Percentiles rank a stretch among this genome's conserved stretches.
These are phyloP conservation scores for Cephus rjabovi DNA, from an alignment of 2,888 invertebrate species.

Conservation along the genomic window DNA sequence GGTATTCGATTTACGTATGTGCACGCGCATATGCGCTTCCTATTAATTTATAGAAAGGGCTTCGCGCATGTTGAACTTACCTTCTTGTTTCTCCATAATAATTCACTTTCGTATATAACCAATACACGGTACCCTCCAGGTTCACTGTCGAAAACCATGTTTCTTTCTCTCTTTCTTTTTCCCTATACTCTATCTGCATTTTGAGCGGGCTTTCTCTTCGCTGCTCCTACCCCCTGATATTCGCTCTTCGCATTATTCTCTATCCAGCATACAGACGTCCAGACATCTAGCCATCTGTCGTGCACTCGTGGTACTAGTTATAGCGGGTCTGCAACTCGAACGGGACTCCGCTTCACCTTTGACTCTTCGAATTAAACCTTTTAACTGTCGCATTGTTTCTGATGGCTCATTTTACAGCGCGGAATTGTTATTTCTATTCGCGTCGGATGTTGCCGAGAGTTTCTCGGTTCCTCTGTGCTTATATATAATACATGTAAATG, in stretches of 20 bases:
- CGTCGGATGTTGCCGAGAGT: background rate
- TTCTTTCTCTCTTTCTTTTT: conserved; percentile 17
- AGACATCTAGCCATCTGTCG: background rate
- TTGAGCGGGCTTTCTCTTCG: conserved; percentile 20
- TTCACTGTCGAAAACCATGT: background rate
- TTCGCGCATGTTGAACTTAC: background rate
- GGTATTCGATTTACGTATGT: background rate
- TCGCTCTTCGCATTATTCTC: conserved; percentile 13
- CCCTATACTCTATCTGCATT: background rate
- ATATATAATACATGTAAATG: background rate
- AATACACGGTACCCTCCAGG: background rate
- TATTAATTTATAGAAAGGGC: background rate
- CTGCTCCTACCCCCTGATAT: conserved; percentile 23
- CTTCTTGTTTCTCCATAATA: background rate
- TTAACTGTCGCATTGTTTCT: conserved; percentile 54
- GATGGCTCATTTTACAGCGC: conserved; percentile 57
- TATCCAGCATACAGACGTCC: background rate
- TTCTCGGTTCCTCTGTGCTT: background rate
- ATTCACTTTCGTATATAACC: background rate
- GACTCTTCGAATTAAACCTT: conserved; percentile 57
- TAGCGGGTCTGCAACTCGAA: conserved; percentile 25
- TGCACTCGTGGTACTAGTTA: conserved; percentile 31
- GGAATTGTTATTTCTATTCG: conserved; percentile 55
- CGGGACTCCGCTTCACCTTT: conserved; percentile 32
- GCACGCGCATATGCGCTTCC: background rate